Conservation (phyloP, 2,113 vertebrate genomes). For the Pelvicachromis taeniatus region DNA sequence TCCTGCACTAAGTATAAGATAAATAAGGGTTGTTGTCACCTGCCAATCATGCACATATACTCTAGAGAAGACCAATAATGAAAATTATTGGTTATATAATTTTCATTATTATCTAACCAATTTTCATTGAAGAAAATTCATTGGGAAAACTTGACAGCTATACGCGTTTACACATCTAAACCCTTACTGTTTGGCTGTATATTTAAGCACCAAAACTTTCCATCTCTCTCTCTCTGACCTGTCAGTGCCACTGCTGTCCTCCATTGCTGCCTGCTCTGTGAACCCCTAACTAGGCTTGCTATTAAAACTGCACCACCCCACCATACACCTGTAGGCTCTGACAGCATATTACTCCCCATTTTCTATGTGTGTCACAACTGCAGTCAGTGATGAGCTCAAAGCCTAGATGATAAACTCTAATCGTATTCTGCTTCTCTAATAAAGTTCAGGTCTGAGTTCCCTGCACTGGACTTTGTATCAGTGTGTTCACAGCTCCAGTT, state of each 20-base stretch:
- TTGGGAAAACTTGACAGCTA: background rate
- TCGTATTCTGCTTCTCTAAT: background rate
- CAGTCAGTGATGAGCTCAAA: background rate
- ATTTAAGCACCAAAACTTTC: background rate
- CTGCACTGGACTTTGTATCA: background rate
- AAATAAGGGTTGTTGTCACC: background rate
- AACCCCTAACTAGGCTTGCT: background rate
- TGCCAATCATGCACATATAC: background rate
- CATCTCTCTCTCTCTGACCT: background rate
- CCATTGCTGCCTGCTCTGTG: background rate
- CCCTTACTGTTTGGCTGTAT: background rate
- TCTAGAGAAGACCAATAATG: background rate
- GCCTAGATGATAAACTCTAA: background rate
- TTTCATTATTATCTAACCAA: too few species aligned
- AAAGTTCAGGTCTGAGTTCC: background rate
- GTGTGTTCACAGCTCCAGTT: background rate
- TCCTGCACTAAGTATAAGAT: background rate
- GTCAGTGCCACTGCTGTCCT: background rate
- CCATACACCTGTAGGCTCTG: background rate
- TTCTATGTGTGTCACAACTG: background rate
- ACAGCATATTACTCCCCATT: background rate
- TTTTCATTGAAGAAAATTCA: background rate
- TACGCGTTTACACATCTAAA: background rate
- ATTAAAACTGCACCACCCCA: background rate
- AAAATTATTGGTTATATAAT: background rate